These are phyloP conservation scores for Hippocampus guttulatus DNA, from an alignment of 2,113 vertebrate species.

Conservation along the genomic window DNA sequence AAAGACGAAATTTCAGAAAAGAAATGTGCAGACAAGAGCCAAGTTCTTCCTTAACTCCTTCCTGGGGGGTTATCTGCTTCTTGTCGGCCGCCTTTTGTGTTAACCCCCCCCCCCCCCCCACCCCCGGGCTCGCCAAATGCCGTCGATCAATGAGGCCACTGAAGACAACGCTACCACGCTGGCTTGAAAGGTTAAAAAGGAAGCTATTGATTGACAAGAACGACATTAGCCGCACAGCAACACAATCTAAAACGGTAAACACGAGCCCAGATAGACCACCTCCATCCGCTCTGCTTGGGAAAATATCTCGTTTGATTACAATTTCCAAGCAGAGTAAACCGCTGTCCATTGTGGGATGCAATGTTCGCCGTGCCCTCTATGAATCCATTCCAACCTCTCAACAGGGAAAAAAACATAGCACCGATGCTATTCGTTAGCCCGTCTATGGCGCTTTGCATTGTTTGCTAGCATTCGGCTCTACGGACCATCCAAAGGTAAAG, in stretches of 20 bases:
- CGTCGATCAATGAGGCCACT: constrained; percentile 55
- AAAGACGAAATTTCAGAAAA: background rate
- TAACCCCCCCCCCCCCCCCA: background rate
- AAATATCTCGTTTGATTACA: too few relatives aligned
- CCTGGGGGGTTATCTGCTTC: constrained; percentile 42
- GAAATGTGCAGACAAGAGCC: constrained; percentile 32
- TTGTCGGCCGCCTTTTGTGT: constrained; percentile 17
- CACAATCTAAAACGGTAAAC: background rate
- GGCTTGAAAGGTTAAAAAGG: constrained; percentile 62
- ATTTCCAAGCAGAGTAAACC: too few relatives aligned
- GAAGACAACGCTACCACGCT: constrained; percentile 49
- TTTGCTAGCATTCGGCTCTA: too few relatives aligned
- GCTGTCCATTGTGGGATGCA: too few relatives aligned
- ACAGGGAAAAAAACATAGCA: too few relatives aligned
- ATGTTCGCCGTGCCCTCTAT: too few relatives aligned
- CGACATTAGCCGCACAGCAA: constrained; percentile 27
- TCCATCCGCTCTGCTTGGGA: background rate
- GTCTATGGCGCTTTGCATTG: too few relatives aligned
- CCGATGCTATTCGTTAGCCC: too few relatives aligned
- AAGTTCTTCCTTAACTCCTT: background rate
- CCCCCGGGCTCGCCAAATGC: constrained; percentile 11
- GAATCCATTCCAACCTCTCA: too few relatives aligned
- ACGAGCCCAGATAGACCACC: too few relatives aligned
- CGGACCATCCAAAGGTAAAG: too few relatives aligned
- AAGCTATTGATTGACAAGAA: constrained; percentile 55